Conservation (phyloP, 2,888 invertebrate species). For the Acrobasis suavella region DNA sequence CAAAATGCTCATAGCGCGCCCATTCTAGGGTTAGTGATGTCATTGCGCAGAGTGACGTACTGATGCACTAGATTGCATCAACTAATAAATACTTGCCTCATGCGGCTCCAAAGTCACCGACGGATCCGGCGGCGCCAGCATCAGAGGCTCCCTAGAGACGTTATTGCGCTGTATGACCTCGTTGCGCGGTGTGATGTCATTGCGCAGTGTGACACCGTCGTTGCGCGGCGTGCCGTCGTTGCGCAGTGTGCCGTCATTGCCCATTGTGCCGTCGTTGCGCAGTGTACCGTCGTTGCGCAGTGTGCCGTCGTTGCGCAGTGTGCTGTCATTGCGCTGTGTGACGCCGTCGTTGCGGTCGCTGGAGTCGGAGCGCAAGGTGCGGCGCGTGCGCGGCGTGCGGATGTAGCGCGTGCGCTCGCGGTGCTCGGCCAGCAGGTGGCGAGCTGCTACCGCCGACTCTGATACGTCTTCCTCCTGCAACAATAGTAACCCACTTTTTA, state of each 20-base stretch:
- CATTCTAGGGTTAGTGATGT: no score
- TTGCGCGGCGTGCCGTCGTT: conserved; percentile 7
- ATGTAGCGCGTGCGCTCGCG: conserved; percentile 91
- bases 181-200: no score
- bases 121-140: no score
- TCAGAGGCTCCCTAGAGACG: no score
- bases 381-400: conserved; percentile 53
- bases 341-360: conserved; percentile 61
- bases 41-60: no score
- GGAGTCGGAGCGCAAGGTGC: conserved; percentile 51
- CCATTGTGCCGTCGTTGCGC: not conserved
- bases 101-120: not conserved
- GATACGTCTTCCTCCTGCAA: conserved; percentile 88
- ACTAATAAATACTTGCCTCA: not conserved
- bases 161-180: not conserved
- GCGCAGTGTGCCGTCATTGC: conserved; percentile 5
- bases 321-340: conserved; percentile 60
- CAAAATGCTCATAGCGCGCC: no score
- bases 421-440: conserved; percentile 90
- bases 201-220: not conserved
- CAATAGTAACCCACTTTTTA: no score
- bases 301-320: conserved; percentile 35
- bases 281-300: not conserved
- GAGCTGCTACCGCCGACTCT: conserved; percentile 85
- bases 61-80: no score